Evolutionary conservation across 2,888 invertebrate genomes (phyloP).

Genomic region (Hoplodrina blanda): DNA sequence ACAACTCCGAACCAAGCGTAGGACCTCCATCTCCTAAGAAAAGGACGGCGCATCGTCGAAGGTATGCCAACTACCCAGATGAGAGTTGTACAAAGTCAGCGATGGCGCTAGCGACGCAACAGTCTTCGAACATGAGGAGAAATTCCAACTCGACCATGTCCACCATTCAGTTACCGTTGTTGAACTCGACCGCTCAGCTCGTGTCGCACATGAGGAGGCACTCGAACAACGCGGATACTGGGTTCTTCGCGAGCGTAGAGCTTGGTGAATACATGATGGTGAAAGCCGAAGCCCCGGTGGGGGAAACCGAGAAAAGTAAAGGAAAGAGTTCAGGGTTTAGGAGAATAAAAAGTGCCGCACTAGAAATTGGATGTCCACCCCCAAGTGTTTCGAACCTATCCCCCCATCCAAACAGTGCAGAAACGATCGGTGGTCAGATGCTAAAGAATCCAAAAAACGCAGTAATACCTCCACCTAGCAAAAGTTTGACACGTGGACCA

Average conservation of each 20-base stretch:
- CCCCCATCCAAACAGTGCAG: constrained; percentile 95
- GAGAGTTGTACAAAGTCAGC: constrained; percentile 88
- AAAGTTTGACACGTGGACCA: constrained; percentile 92
- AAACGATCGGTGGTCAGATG: constrained; percentile 93
- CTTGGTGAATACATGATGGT: constrained; percentile 90
- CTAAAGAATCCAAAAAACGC: constrained; percentile 92
- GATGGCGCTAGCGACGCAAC: constrained; percentile 85
- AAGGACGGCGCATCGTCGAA: constrained; percentile 80
- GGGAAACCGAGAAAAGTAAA: constrained; percentile 84
- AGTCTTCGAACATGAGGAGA: constrained; percentile 89
- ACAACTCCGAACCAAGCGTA: constrained; percentile 87
- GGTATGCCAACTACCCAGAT: constrained; percentile 85
- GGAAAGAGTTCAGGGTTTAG: constrained; percentile 92
- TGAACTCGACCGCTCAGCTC: constrained; percentile 87
- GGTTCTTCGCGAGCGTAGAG: constrained; percentile 90
- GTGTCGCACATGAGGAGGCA: constrained; percentile 90
- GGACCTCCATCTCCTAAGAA: constrained; percentile 88
- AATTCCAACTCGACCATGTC: constrained; percentile 92
- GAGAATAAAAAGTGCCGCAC: constrained; percentile 93
- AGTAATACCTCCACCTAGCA: constrained; percentile 93
- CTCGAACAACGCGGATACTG: constrained; percentile 92
- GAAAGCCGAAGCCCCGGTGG: constrained; percentile 86
- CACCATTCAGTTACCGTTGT: constrained; percentile 90
- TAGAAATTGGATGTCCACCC: constrained; percentile 93
- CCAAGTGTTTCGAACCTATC: constrained; percentile 93